Conservation (phyloP, 2,888 invertebrate species). For the Zaprionus bogoriensis region DNA sequence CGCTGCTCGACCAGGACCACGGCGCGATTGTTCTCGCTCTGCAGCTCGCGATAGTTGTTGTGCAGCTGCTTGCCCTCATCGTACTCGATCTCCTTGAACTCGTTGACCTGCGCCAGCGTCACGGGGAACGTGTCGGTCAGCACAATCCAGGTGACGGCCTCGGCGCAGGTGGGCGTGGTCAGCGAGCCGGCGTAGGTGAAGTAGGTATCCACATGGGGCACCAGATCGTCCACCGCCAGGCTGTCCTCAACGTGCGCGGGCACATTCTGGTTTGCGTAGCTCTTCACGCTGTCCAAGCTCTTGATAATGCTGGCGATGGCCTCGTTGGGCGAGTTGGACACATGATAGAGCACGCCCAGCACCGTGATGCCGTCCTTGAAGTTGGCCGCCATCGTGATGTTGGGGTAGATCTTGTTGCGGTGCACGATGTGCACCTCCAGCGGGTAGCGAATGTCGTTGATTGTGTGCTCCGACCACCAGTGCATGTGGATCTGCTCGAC, state of each 20-base stretch:
- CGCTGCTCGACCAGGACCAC: constrained; percentile 66
- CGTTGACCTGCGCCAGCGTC: constrained; percentile 84
- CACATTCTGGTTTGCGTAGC: constrained; percentile 65
- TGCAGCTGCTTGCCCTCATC: constrained; percentile 80
- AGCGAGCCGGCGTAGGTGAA: constrained; percentile 88
- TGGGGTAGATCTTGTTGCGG: constrained; percentile 84
- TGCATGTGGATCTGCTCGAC: constrained; percentile 92
- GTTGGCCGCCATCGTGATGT: constrained; percentile 84
- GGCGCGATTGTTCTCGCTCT: constrained; percentile 75
- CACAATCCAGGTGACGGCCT: constrained; percentile 90
- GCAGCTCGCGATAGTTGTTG: constrained; percentile 83
- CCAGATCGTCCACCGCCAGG: constrained; percentile 81
- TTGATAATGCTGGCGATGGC: constrained; percentile 77
- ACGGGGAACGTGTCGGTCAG: constrained; percentile 84
- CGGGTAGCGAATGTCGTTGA: constrained; percentile 87
- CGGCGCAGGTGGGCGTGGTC: constrained; percentile 89
- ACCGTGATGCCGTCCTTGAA: constrained; percentile 86
- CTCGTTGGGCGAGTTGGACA: constrained; percentile 73
- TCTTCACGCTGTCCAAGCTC: constrained; percentile 71
- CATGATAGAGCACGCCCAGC: constrained; percentile 86
- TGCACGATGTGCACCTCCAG: constrained; percentile 88
- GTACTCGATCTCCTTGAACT: constrained; percentile 82
- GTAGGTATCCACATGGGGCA: constrained; percentile 85
- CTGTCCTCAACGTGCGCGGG: constrained; percentile 62
- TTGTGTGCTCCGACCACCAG: constrained; percentile 92